These are phyloP conservation scores for Podarcis muralis DNA, from an alignment of 2,113 vertebrate genomes.

Conservation along the genomic window DNA sequence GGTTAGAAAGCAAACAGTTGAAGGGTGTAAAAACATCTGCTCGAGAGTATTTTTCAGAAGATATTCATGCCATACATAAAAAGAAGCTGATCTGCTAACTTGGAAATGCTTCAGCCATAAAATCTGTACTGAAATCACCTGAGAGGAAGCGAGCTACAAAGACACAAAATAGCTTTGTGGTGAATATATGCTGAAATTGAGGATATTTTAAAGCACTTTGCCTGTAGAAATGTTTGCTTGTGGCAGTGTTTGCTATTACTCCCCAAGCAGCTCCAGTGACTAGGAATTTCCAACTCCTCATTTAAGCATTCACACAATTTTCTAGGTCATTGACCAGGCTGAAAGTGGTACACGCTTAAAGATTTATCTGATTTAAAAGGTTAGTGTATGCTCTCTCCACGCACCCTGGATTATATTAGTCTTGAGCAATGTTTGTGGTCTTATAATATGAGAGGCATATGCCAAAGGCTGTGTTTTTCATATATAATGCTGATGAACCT, in stretches of 20 bases:
- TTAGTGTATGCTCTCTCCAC: constrained; percentile 62
- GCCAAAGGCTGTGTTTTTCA: not conserved
- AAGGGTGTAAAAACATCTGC: constrained; percentile 23
- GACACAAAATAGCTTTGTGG: constrained; percentile 30
- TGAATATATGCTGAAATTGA: not conserved
- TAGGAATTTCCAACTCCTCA: constrained; percentile 41
- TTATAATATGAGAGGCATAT: not conserved
- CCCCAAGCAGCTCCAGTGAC: constrained; percentile 37
- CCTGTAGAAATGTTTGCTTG: constrained; percentile 31
- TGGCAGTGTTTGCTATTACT: constrained; percentile 3
- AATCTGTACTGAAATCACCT: constrained; percentile 30
- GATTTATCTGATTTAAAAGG: constrained; percentile 68
- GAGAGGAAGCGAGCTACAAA: constrained; percentile 25
- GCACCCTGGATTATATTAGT: constrained; percentile 48
- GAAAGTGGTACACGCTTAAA: constrained; percentile 63
- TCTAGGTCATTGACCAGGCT: constrained; percentile 63
- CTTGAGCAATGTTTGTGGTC: constrained; percentile 24
- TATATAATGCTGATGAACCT: not conserved
- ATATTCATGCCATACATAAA: not conserved
- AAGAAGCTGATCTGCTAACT: constrained; percentile 16
- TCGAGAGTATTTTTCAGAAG: constrained; percentile 16
- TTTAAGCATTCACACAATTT: constrained; percentile 58
- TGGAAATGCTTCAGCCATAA: constrained; percentile 22
- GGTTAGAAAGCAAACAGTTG: not conserved
- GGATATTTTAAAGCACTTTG: constrained; percentile 1